phyloP scores from a whole-genome alignment of 2,113 vertebrate species.

The Menura novaehollandiae region DNA sequence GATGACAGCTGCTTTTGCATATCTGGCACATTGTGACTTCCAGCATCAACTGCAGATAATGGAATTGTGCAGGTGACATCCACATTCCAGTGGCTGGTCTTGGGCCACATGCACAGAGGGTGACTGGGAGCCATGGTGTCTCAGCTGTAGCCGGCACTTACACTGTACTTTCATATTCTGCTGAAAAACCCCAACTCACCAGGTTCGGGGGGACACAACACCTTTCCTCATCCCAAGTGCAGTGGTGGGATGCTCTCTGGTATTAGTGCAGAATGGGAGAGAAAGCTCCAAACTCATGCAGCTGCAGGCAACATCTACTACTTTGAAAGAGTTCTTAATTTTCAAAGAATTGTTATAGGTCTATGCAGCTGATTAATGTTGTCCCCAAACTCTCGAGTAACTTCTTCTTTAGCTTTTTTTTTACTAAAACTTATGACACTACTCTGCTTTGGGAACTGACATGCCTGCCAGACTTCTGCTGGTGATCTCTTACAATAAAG shows the following conservation, averaged over 20 bases:
- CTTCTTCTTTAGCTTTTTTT: neutral
- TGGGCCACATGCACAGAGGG: fast-evolving
- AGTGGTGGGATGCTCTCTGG: neutral
- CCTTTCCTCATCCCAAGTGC: neutral
- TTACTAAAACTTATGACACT: neutral
- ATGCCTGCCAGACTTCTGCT: neutral
- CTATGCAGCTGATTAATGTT: neutral
- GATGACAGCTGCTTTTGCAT: neutral
- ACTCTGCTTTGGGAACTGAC: neutral
- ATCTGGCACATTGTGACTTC: neutral
- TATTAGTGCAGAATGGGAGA: fast-evolving
- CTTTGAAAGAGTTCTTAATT: neutral
- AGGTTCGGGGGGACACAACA: neutral
- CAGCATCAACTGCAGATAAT: neutral
- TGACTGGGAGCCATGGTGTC: fast-evolving
- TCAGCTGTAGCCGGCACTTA: neutral
- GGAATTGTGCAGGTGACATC: neutral
- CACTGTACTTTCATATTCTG: neutral
- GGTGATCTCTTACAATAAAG: neutral
- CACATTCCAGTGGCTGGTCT: neutral
- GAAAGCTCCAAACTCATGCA: neutral
- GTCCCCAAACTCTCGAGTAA: neutral
- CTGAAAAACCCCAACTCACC: neutral
- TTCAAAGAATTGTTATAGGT: neutral
- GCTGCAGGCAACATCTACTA: neutral